phyloP scores from a whole-genome alignment of 2,113 vertebrate species.

The Paralichthys olivaceus region DNA sequence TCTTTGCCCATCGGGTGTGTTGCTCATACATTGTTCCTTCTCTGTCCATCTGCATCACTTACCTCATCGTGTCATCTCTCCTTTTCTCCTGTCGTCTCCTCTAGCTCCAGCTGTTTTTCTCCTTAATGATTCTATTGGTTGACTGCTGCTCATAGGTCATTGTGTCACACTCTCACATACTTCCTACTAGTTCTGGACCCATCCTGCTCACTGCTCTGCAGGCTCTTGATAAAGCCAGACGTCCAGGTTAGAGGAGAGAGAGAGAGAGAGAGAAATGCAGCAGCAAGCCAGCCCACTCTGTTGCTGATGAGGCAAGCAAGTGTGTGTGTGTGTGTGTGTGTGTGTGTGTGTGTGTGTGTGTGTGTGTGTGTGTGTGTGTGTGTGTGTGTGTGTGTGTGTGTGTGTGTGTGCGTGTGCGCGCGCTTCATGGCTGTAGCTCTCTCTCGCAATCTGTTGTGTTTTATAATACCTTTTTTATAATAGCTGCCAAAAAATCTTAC shows the following conservation, averaged over 20 bases:
- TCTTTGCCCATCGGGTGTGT: slow-evolving; percentile 1
- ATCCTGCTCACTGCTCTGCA: slow-evolving; percentile 57
- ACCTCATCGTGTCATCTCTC: slow-evolving; percentile 75
- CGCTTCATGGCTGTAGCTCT: too few relatives aligned
- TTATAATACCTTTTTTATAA: too few relatives aligned
- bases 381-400: too few relatives aligned
- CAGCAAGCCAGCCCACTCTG: slow-evolving; percentile 62
- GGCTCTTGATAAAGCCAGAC: slow-evolving; percentile 55
- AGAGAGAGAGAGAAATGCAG: slow-evolving; percentile 68
- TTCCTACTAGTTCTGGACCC: slow-evolving; percentile 5
- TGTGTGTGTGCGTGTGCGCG: too few relatives aligned
- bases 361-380: too few relatives aligned
- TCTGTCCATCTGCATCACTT: slow-evolving; percentile 58
- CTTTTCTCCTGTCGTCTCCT: slow-evolving; percentile 16
- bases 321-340: slow-evolving; percentile 16
- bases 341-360: background rate
- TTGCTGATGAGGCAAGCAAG: slow-evolving; percentile 69
- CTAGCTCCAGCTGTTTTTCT: background rate
- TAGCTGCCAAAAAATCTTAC: too few relatives aligned
- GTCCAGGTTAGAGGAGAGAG: slow-evolving; percentile 28
- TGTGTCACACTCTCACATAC: slow-evolving; percentile 30
- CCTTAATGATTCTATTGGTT: slow-evolving; percentile 7
- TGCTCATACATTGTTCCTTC: too few relatives aligned
- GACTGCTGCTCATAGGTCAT: background rate
- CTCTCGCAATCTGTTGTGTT: too few relatives aligned